Evolutionary conservation across 1,140 invertebrate species (phyloP).

Genomic region (Matsumurasca onukii): DNA sequence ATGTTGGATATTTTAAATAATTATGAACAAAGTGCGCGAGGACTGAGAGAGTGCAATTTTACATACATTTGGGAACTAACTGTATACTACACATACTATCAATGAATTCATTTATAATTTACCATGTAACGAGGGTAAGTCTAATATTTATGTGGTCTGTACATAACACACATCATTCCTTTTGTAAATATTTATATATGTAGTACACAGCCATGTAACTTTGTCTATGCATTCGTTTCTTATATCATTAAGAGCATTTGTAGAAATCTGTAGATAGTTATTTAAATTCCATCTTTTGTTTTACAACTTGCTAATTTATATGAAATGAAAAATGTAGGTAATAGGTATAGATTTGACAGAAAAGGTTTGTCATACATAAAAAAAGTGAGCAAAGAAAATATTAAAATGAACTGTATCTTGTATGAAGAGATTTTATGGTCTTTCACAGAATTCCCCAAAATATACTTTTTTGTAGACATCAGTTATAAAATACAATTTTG

Average conservation of each 20-base stretch:
- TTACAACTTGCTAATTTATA: not conserved
- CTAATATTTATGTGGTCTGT: constrained; percentile 1
- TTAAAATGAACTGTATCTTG: too few relatives aligned
- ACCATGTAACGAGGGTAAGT: constrained; percentile 2
- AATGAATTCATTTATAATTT: constrained; percentile 26
- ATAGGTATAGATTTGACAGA: too few relatives aligned
- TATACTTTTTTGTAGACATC: too few relatives aligned
- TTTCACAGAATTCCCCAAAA: too few relatives aligned
- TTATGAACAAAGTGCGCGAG: not conserved
- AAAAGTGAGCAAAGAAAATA: too few relatives aligned
- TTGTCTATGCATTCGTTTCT: constrained; percentile 18
- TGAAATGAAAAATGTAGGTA: too few relatives aligned
- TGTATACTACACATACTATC: constrained; percentile 16
- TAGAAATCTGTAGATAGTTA: constrained; percentile 29
- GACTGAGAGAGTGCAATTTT: constrained; percentile 18
- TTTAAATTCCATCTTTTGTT: not conserved
- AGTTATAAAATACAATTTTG: too few relatives aligned
- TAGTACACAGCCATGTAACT: constrained; percentile 13
- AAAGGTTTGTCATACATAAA: too few relatives aligned
- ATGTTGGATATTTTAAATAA: not conserved
- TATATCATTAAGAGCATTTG: not conserved
- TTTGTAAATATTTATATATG: constrained; percentile 27
- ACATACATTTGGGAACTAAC: not conserved
- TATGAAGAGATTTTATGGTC: too few relatives aligned
- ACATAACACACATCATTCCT: constrained; percentile 13